Base-by-base conservation (phyloP, 2,113 vertebrate species). In the Oenanthe oenanthe region DNA sequence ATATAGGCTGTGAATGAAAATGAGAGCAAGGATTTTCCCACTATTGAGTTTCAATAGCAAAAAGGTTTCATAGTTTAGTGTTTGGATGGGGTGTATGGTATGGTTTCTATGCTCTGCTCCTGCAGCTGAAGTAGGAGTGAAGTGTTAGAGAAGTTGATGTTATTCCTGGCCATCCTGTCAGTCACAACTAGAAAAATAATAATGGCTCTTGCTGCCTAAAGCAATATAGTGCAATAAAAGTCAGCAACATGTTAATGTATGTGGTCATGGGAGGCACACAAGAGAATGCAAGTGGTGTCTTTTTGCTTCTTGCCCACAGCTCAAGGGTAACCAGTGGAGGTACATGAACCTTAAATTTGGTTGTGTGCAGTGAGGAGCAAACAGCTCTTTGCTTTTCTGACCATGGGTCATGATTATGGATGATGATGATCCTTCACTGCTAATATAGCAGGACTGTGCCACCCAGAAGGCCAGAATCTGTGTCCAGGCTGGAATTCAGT, bases 181-280 rank as follows among this genome's bases (percentile, higher is more conserved):
- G 58, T 65, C 40, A 40, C 24, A 53, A 43, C 36, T 70, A 58
- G 38, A 85, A 71, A 36, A 89, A 58, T 34, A 62, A 8, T 34
- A 58, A 50, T 77, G 68, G 34, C 18, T 78, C 24, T 66, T 81
- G 13, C 60, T 63, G 32, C 36, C 8, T 71, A 22, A 67, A 62
- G 36, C 51, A 56, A 51, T 7, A 40, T 26, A 78, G 45, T 45
- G 18, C 43, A 78, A 2, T 75, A 57, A 74, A 76, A 3, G 3
- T 47, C 53, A 74, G 28, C 36, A 88, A 13, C 20, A 5, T 53
- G 3, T 34, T 8, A 18, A 42, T 50, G 18, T 72, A 5, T 2
- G 1, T 4, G 61, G n/a, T 68, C 2, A 4, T 0, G 0, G 40
- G 20, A 31, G 22, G 24, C 58, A 54, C 12, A 6, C 0, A 0